A percentile compares a stretch with the other conserved stretches of the same genome.
These are phyloP conservation scores for Cryptocephalus moraei DNA, from an alignment of 2,888 invertebrate genomes.

Conservation along the genomic window DNA sequence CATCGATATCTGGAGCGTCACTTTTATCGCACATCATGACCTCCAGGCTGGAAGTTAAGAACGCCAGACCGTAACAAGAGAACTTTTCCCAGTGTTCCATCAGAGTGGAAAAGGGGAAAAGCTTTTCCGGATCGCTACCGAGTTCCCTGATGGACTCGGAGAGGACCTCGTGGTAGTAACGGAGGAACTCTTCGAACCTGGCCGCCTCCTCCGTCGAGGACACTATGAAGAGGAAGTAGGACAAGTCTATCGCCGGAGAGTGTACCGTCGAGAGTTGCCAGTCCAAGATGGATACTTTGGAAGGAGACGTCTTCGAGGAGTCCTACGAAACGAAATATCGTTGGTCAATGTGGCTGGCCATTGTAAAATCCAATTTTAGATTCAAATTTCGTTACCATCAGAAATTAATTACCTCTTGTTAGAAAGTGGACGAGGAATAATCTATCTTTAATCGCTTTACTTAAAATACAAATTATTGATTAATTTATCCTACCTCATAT, in stretches of 20 bases:
- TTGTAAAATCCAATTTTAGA: no score
- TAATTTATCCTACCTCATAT: conserved; percentile 19
- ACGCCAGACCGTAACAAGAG: conserved; percentile 4
- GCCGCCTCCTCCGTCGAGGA: conserved; percentile 17
- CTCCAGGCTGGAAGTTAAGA: background rate
- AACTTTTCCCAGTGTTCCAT: conserved; percentile 22
- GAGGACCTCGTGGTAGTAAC: conserved; percentile 24
- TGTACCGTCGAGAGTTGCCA: conserved; percentile 18
- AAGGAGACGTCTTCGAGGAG: no score
- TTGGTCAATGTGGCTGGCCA: no score
- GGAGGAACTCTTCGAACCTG: conserved; percentile 20
- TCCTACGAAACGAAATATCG: no score
- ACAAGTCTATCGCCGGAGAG: conserved; percentile 24
- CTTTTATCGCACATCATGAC: background rate
- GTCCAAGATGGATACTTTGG: conserved; percentile 13
- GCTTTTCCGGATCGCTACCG: conserved; percentile 20
- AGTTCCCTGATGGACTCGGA: conserved; percentile 16
- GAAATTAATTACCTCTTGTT: no score
- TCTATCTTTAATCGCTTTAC: no score
- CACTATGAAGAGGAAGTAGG: conserved; percentile 25
- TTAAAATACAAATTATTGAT: no score
- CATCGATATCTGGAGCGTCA: background rate
- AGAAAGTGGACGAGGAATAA: no score
- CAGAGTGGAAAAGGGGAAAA: conserved; percentile 24
- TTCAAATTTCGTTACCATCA: no score